Conservation (phyloP, 2,888 invertebrate genomes). For the Eremobia ochroleuca region DNA sequence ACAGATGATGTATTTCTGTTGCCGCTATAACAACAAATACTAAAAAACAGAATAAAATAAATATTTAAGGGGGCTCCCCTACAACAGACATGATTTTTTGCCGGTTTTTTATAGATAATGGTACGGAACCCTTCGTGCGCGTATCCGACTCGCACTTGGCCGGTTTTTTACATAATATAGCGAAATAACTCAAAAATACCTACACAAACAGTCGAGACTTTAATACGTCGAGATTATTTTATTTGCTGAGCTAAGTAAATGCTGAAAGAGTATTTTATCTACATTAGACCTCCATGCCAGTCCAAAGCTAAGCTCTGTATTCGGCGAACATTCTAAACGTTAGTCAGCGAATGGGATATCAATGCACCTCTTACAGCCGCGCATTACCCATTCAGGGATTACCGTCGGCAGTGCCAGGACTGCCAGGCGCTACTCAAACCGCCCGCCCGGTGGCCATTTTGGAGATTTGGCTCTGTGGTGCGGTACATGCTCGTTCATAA, state of each 20-base stretch:
- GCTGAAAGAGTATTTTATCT: conserved; percentile 34
- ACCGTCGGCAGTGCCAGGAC: conserved; percentile 59
- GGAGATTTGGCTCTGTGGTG: conserved; percentile 61
- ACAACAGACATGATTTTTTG: too few relatives aligned
- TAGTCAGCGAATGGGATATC: conserved; percentile 60
- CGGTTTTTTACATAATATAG: too few relatives aligned
- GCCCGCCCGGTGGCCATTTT: conserved; percentile 64
- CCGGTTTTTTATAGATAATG: too few relatives aligned
- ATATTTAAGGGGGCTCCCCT: too few relatives aligned
- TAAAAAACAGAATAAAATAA: too few relatives aligned
- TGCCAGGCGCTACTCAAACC: conserved; percentile 47
- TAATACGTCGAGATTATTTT: conserved; percentile 14
- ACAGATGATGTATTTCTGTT: too few relatives aligned
- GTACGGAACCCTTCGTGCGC: too few relatives aligned
- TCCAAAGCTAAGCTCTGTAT: conserved; percentile 43
- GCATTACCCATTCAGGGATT: conserved; percentile 73
- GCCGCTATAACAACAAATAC: too few relatives aligned
- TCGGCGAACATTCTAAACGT: conserved; percentile 46
- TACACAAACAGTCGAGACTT: background rate
- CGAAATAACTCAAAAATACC: background rate
- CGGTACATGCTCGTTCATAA: conserved; percentile 36
- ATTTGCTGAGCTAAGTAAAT: conserved; percentile 17
- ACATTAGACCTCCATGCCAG: conserved; percentile 28
- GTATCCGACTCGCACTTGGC: too few relatives aligned
- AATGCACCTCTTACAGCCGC: conserved; percentile 67